Conservation (phyloP, 2,888 invertebrate species). For the Leistus spinibarbis region DNA sequence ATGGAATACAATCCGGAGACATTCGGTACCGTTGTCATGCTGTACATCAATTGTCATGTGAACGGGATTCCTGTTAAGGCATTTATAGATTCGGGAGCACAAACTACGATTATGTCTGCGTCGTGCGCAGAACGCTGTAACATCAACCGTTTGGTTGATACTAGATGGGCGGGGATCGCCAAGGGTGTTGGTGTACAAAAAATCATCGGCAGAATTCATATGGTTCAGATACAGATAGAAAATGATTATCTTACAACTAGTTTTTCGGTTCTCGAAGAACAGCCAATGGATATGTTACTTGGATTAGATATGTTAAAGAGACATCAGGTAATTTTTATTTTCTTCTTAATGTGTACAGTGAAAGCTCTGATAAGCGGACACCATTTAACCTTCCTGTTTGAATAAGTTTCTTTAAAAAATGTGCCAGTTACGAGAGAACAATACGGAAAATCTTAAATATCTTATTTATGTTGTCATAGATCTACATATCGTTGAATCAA, state of each 20-base stretch:
- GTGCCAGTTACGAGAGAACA: too few species aligned
- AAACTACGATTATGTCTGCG: constrained; percentile 98
- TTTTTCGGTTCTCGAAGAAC: constrained; percentile 95
- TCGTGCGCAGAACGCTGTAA: constrained; percentile 94
- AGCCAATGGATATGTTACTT: constrained; percentile 97
- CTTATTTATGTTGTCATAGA: too few species aligned
- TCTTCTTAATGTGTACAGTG: too few species aligned
- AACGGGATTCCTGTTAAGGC: constrained; percentile 97
- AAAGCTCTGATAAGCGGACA: too few species aligned
- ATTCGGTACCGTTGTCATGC: constrained; percentile 97
- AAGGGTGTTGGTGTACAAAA: constrained; percentile 97
- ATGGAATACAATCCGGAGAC: constrained; percentile 99
- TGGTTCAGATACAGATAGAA: constrained; percentile 96
- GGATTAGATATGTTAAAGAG: constrained; percentile 97
- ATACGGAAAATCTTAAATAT: too few species aligned
- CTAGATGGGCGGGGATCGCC: constrained; percentile 94
- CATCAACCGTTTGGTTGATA: constrained; percentile 88
- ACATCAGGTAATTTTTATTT: constrained; percentile 74
- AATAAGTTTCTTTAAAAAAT: too few species aligned
- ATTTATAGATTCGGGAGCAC: constrained; percentile 97
- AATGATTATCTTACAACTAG: constrained; percentile 93
- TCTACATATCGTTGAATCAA: too few species aligned
- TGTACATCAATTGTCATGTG: constrained; percentile 95
- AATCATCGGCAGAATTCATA: constrained; percentile 95
- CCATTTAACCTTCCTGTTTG: too few species aligned